Percentiles rank a stretch among this genome's conserved stretches.
phyloP scores from a whole-genome alignment of 1,140 invertebrate species.

The Brachionus koreanus region DNA sequence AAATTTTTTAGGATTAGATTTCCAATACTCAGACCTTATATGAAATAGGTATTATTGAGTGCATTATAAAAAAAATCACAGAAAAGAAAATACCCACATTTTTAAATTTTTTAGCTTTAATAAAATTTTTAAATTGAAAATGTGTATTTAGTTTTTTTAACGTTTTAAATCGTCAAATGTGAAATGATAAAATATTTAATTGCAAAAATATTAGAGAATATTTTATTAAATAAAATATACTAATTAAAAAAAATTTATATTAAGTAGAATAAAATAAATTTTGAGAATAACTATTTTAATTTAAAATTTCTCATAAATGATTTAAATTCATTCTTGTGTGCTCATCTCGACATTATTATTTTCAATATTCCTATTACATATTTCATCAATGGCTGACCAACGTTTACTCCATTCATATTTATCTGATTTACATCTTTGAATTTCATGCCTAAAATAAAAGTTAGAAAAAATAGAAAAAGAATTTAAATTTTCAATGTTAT shows the following conservation, averaged over 20 bases:
- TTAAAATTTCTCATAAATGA: too few species aligned
- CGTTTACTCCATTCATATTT: conserved; percentile 37
- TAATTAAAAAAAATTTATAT: too few species aligned
- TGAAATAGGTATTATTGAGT: not conserved
- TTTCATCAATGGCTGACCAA: conserved; percentile 16
- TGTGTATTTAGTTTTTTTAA: too few species aligned
- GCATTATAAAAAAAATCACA: too few species aligned
- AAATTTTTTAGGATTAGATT: conserved; percentile 86
- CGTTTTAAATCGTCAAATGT: too few species aligned
- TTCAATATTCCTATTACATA: not conserved
- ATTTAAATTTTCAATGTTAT: not conserved
- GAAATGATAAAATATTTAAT: too few species aligned
- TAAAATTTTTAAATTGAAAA: too few species aligned
- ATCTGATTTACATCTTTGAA: conserved; percentile 24
- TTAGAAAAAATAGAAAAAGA: too few species aligned
- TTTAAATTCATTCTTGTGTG: not conserved
- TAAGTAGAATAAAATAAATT: too few species aligned
- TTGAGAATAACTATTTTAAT: too few species aligned
- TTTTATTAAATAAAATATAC: too few species aligned
- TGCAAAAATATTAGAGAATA: too few species aligned
- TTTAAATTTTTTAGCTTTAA: not conserved
- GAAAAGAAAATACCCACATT: not conserved
- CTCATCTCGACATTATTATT: not conserved
- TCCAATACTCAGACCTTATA: conserved; percentile 85
- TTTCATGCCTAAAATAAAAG: not conserved